Evolutionary conservation across 2,888 invertebrate genomes (phyloP), one percentile per base, ranked within the genome.

Genomic region (Corbicula japonica): DNA sequence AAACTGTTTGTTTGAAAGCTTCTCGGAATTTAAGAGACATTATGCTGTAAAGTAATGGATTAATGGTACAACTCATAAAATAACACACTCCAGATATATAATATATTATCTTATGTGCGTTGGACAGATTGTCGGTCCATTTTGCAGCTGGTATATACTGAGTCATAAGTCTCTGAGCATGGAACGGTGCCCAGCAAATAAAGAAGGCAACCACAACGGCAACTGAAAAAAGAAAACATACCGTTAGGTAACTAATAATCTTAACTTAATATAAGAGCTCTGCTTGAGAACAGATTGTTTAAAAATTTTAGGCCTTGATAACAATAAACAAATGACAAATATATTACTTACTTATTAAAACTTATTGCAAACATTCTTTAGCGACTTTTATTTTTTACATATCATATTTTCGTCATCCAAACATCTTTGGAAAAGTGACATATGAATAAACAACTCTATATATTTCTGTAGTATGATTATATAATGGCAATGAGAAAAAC

Each of bases 1-100:
- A 77, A 23, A 93, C 85, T 4, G 93, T 93, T 73, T 92, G 98
- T 96, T 96, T 97, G 94, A 98, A 98, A 56, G 98, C 98, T 86
- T 97, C 96, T 58, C 98, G 95, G 92, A 98, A 98, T 93, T 98
- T 98, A 93, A 97, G 96, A 12, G 98, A 98, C 98, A 98, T 97
- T 69, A 98, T 96, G 94, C 98, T 97, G 94, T 98, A 98, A 46
- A 98, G 95, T 81, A 98, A 95, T 0, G 98, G 98, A 93, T 98
- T 98, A 91, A 98, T 96, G 89, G 97, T 97, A 12, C 98, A 97
- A 8, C 98, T 98, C 87, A 98, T 93, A 94, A 97, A 98, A 94
- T 98, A 98, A 77, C 98, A 95, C 0, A 98, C 95, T 0, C 98
- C 98, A 0, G 97, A 98, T 44, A 96, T 95, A 93, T 98, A 97